A percentile compares a stretch with the other conserved stretches of the same genome.
Evolutionary conservation across 2,888 invertebrate genomes (phyloP).

Genomic region (Watsonalla cultraria): DNA sequence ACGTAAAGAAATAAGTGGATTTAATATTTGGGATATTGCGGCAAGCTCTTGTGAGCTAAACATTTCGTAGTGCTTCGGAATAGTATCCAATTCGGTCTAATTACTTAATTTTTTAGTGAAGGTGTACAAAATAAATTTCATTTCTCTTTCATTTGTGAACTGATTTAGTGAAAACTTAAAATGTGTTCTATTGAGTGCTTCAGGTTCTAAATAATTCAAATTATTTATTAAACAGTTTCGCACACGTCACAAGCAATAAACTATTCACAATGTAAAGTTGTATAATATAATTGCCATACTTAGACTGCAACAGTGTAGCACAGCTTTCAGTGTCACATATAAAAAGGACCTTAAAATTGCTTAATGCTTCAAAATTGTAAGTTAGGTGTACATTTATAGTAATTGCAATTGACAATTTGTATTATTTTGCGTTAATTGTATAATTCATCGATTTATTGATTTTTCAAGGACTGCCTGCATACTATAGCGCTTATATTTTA

Average conservation of each 20-base stretch:
- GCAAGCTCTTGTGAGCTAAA: background rate
- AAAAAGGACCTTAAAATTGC: conserved; percentile 39
- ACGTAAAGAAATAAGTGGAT: background rate
- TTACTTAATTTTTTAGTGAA: no score
- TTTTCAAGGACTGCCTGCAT: no score
- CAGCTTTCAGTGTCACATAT: conserved; percentile 57
- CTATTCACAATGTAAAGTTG: conserved; percentile 70
- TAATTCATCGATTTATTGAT: no score
- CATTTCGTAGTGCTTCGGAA: no score
- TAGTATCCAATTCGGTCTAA: no score
- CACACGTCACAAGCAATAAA: conserved; percentile 67
- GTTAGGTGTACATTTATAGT: conserved; percentile 22
- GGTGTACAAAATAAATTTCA: background rate
- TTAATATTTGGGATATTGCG: background rate
- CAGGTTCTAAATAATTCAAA: conserved; percentile 67
- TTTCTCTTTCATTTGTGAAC: background rate
- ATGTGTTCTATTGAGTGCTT: conserved; percentile 52
- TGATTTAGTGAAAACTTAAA: conserved; percentile 16
- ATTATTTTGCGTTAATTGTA: conserved; percentile 11
- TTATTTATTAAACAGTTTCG: conserved; percentile 57
- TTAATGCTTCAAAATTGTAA: conserved; percentile 63
- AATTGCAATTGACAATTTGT: conserved; percentile 11
- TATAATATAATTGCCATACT: conserved; percentile 47
- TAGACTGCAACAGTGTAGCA: conserved; percentile 54
- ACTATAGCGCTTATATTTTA: no score